A percentile compares a stretch with the other conserved stretches of the same genome.
Conservation (phyloP, 2,888 invertebrate genomes). For the Bedellia somnulentella region DNA sequence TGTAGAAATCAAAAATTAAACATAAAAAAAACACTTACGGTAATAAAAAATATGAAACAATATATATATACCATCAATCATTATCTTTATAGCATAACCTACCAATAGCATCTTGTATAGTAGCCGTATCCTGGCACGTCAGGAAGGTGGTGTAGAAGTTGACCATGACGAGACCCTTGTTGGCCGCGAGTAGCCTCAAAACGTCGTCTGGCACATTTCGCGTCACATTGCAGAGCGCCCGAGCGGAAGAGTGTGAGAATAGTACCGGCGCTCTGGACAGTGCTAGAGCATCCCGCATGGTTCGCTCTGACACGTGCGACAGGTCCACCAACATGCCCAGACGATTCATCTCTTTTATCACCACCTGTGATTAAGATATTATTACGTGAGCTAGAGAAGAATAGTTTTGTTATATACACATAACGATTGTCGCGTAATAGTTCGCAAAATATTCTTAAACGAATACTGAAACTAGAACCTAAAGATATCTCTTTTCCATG, state of each 20-base stretch:
- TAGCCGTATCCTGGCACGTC: conserved; percentile 73
- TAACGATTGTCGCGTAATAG: too few species aligned
- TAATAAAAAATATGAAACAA: too few species aligned
- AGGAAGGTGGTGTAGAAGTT: conserved; percentile 82
- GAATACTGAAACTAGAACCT: too few species aligned
- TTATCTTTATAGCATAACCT: conserved; percentile 16
- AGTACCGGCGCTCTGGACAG: conserved; percentile 81
- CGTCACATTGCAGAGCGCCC: conserved; percentile 77
- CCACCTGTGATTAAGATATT: conserved; percentile 65
- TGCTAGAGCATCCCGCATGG: conserved; percentile 78
- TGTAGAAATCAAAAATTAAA: too few species aligned
- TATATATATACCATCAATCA: too few species aligned
- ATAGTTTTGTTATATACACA: background rate
- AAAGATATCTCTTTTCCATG: too few species aligned
- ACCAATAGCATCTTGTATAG: conserved; percentile 81
- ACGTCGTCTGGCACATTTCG: conserved; percentile 82
- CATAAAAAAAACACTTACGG: too few species aligned
- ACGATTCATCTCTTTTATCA: conserved; percentile 86
- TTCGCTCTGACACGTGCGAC: conserved; percentile 77
- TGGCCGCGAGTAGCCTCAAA: conserved; percentile 70
- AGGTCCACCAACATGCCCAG: conserved; percentile 87
- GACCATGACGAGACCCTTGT: conserved; percentile 84
- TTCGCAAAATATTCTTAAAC: too few species aligned
- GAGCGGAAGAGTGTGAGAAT: conserved; percentile 84
- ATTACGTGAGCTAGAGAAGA: too few species aligned